Percentiles rank a stretch among this genome's conserved stretches.
Conservation (phyloP, 2,888 invertebrate species). For the Atethmia centrago region DNA sequence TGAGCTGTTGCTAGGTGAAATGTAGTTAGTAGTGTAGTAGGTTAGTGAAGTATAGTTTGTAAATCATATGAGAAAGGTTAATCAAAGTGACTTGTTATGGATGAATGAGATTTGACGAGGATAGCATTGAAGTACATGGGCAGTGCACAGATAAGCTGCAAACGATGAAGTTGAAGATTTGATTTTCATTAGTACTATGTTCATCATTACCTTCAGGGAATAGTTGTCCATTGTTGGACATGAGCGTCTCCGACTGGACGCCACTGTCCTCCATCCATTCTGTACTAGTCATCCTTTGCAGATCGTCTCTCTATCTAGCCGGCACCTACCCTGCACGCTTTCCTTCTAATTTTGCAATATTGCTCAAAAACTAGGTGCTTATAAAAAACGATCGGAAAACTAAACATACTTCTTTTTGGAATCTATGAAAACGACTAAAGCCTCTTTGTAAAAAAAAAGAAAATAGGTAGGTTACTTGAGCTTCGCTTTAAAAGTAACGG, state of each 20-base stretch:
- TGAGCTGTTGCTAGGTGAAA: slow-evolving; percentile 8
- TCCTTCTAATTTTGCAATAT: too few relatives aligned
- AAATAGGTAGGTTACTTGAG: slow-evolving; percentile 17
- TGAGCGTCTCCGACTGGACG: neutral
- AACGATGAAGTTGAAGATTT: neutral
- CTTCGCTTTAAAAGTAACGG: slow-evolving; percentile 37
- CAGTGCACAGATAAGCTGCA: neutral
- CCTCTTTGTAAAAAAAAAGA: slow-evolving; percentile 11
- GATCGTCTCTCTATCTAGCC: too few relatives aligned
- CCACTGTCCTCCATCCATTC: neutral
- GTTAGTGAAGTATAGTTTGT: neutral
- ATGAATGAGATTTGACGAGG: neutral
- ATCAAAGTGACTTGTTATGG: neutral
- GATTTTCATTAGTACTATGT: neutral
- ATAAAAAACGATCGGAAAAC: neutral
- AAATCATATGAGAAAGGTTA: neutral
- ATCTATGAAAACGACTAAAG: slow-evolving; percentile 12
- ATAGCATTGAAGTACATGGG: neutral
- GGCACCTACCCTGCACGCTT: too few relatives aligned
- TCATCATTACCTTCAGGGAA: neutral
- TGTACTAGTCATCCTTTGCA: neutral
- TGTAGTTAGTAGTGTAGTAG: neutral
- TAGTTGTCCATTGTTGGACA: neutral
- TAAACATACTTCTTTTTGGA: neutral
- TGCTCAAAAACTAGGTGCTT: too few relatives aligned